Evolutionary conservation across 2,113 vertebrate species (phyloP).

Genomic region (Hippocampus guttulatus): DNA sequence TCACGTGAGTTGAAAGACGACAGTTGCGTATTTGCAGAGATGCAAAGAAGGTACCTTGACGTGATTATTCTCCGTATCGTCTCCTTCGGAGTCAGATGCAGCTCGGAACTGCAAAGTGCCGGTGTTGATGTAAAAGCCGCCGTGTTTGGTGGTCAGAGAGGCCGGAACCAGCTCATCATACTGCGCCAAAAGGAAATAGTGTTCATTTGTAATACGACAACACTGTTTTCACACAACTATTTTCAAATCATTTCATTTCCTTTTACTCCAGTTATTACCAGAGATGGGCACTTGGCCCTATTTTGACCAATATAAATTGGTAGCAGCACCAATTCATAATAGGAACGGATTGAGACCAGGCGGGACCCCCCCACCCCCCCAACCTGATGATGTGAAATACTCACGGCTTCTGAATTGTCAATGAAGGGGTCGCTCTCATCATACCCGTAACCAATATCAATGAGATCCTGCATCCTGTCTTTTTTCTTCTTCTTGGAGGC

Average conservation of each 20-base stretch:
- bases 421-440: slow-evolving; percentile 98
- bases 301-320: not conserved
- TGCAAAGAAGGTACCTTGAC: slow-evolving; percentile 77
- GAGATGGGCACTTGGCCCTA: too few species aligned
- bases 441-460: slow-evolving; percentile 96
- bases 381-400: slow-evolving; percentile 48
- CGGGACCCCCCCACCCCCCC: not conserved
- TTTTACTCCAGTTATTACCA: not conserved
- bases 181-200: slow-evolving; percentile 33
- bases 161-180: slow-evolving; percentile 97
- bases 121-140: slow-evolving; percentile 98
- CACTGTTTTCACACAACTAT: not conserved
- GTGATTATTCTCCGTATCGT: slow-evolving; percentile 82
- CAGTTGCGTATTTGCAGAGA: not conserved
- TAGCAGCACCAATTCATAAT: not conserved
- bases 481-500: slow-evolving; percentile 85
- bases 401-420: slow-evolving; percentile 97
- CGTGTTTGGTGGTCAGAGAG: slow-evolving; percentile 93
- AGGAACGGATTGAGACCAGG: not conserved
- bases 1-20: not conserved
- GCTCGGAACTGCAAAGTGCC: slow-evolving; percentile 95
- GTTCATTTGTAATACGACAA: not conserved
- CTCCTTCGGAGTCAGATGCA: slow-evolving; percentile 91
- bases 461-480: slow-evolving; percentile 95
- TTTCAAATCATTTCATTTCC: not conserved